A percentile compares a stretch with the other conserved stretches of the same genome.
Evolutionary conservation across 2,797 vertebrate genomes (phyloP).

Genomic region (Gila robusta): DNA sequence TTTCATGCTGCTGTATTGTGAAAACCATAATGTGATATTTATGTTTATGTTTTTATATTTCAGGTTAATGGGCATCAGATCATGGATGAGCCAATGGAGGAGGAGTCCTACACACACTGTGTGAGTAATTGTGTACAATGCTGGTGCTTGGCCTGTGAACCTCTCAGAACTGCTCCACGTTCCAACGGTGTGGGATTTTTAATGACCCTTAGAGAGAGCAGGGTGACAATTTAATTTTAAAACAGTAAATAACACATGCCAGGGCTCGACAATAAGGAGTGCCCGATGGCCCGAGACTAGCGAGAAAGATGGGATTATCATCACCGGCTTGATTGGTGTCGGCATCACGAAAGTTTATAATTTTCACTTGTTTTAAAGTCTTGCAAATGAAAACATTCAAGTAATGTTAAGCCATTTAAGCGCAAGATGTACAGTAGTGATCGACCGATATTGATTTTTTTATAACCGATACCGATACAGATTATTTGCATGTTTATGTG

Average conservation of each 20-base stretch:
- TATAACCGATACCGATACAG: too few species aligned
- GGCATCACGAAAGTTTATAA: too few species aligned
- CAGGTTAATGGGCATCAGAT: constrained; percentile 95
- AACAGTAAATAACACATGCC: not conserved
- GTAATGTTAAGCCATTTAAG: too few species aligned
- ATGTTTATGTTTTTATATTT: constrained; percentile 50
- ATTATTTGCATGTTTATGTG: too few species aligned
- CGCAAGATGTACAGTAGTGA: too few species aligned
- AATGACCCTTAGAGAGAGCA: not conserved
- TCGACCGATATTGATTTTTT: too few species aligned
- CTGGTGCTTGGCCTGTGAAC: not conserved
- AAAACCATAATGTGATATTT: constrained; percentile 1
- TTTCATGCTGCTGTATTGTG: not conserved
- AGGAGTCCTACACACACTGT: constrained; percentile 89
- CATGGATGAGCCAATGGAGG: constrained; percentile 97
- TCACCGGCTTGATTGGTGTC: too few species aligned
- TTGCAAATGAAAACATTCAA: too few species aligned
- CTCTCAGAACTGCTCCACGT: not conserved
- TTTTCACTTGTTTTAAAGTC: too few species aligned
- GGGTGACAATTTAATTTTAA: not conserved
- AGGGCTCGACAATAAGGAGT: not conserved
- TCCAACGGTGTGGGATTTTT: not conserved
- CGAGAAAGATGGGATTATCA: too few species aligned
- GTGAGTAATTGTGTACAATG: constrained; percentile 81
- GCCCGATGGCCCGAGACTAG: too few species aligned